Evolutionary conservation across 2,797 vertebrate species (phyloP).

Genomic region (Columba guinea): DNA sequence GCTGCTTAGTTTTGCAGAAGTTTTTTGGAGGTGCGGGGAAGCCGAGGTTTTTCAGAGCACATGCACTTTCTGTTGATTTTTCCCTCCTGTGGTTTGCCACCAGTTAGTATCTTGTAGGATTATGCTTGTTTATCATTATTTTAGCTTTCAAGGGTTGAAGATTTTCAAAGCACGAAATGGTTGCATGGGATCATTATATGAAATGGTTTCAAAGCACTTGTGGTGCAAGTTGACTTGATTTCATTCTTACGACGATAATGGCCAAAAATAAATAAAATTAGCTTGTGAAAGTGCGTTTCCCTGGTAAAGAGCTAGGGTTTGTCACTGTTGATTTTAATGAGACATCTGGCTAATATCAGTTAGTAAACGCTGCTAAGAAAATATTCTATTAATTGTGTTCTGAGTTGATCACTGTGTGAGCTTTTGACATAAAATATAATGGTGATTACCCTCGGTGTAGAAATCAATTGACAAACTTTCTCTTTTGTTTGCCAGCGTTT

Average conservation of each 20-base stretch:
- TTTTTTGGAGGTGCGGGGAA: neutral
- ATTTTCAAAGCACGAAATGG: neutral
- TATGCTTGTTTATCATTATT: neutral
- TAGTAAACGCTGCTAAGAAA: constrained; percentile 62
- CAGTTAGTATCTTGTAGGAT: neutral
- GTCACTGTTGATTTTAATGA: constrained; percentile 67
- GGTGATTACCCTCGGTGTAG: constrained; percentile 31
- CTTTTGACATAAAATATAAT: constrained; percentile 66
- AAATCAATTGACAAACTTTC: constrained; percentile 67
- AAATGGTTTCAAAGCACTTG: constrained; percentile 34
- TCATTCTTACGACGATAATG: constrained; percentile 63
- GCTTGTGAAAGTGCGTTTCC: constrained; percentile 63
- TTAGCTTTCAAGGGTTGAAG: neutral
- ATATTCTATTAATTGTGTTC: constrained; percentile 59
- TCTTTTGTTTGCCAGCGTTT: constrained; percentile 37
- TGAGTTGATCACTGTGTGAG: constrained; percentile 46
- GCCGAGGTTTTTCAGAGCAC: neutral
- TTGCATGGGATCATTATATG: neutral
- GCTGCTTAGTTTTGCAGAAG: neutral
- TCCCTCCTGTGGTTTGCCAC: neutral
- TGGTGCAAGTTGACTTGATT: constrained; percentile 59
- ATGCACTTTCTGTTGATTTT: neutral
- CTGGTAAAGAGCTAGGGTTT: constrained; percentile 59
- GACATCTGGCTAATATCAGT: constrained; percentile 75
- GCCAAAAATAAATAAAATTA: constrained; percentile 59